Base-by-base conservation (phyloP, 2,113 vertebrate species). In the Dromaius novaehollandiae region DNA sequence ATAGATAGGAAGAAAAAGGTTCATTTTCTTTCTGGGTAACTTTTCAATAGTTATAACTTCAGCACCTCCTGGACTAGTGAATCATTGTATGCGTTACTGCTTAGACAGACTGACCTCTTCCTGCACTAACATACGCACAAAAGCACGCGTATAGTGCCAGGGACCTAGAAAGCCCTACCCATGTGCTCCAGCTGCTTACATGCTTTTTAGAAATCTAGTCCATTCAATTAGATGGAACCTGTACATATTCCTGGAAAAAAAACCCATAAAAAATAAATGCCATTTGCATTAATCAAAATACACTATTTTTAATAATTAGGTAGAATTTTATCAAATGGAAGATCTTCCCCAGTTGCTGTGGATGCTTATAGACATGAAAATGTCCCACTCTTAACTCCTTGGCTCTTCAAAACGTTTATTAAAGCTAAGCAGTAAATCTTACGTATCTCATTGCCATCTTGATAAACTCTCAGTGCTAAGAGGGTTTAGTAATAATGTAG, bases 391-490 rank as follows among this genome's bases (percentile, higher is more conserved):
- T 7, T 70, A 68, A 70, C 10, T 69, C 12, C 6, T 68, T 75
- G 51, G 11, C 46, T 65, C 53, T 73, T 91, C 58, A 83, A 89
- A 77, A 65, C 65, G 17, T 93, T 85, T 95, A 76, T 91, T 96
- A 93, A 92, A 91, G 26, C 50, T 53, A 88, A 93, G 69, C 48
- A 87, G 14, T 94, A 76, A 92, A 80, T 82, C 86, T 89, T 68
- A 7, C 4, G 19, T 76, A 84, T 93, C 76, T 95, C 77, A 65
- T 44, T 71, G 89, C 86, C 61, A 84, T 90, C 58, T 95, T 95
- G 66, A 91, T 53, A 90, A 94, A 94, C 64, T 85, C 61, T 91
- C 42, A 50, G 28, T 68, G 87, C 42, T 71, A 68, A 95, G 34
- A 89, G 24, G 44, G 44, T 88, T 89, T 90, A 84, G 86, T 89